A percentile compares a stretch with the other conserved stretches of the same genome.
These are phyloP conservation scores for Rhaphigaster nebulosa DNA, from an alignment of 2,888 invertebrate species.

Conservation along the genomic window DNA sequence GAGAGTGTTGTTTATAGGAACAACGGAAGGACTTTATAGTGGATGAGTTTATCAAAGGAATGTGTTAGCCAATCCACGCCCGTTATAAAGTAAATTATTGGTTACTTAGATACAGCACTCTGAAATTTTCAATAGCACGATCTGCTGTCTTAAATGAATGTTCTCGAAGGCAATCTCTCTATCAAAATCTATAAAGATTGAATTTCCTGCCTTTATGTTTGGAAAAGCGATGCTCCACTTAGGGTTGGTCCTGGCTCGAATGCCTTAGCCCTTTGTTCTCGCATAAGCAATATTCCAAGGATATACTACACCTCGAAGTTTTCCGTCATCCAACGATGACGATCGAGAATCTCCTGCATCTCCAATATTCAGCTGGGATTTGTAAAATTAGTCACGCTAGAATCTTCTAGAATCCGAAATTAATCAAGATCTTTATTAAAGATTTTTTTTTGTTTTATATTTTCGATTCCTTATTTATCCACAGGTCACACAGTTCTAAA, in stretches of 20 bases:
- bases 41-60: too few relatives aligned
- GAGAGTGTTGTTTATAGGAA: too few relatives aligned
- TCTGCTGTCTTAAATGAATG: neutral
- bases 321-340: neutral
- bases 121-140: neutral
- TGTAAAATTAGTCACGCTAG: neutral
- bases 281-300: neutral
- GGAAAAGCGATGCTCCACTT: neutral
- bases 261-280: neutral
- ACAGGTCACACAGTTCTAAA: too few relatives aligned
- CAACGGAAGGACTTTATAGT: too few relatives aligned
- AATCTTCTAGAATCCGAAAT: too few relatives aligned
- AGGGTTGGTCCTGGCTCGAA: neutral
- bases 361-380: neutral
- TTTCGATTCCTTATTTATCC: too few relatives aligned
- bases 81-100: too few relatives aligned
- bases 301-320: neutral
- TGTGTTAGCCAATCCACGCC: too few relatives aligned
- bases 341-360: neutral
- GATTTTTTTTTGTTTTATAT: too few relatives aligned
- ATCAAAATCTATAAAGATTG: neutral
- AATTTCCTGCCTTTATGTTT: neutral
- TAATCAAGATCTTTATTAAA: too few relatives aligned
- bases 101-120: too few relatives aligned
- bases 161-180: too few relatives aligned